A percentile compares a stretch with the other conserved stretches of the same genome.
These are phyloP conservation scores for Bos taurus DNA, from an alignment of 2,113 vertebrate species.

Conservation along the genomic window DNA sequence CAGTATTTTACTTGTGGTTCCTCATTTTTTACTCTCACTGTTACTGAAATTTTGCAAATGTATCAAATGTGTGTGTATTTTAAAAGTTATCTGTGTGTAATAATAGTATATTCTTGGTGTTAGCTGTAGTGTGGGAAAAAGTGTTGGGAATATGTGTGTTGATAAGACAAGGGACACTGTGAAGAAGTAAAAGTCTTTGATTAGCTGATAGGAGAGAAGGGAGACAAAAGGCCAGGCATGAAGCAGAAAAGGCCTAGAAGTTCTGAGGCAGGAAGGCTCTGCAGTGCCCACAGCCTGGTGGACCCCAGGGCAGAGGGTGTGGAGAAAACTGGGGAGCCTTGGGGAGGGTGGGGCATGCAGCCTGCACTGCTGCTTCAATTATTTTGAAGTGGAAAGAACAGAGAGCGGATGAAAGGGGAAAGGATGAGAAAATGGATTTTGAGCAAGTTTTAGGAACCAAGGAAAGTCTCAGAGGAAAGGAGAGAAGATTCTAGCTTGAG, in stretches of 20 bases:
- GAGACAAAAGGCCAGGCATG: background rate
- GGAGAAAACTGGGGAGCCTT: no score
- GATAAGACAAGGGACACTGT: background rate
- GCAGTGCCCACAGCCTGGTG: rapidly evolving
- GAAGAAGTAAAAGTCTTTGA: background rate
- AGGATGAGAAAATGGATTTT: background rate
- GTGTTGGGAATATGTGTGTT: background rate
- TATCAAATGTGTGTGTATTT: background rate
- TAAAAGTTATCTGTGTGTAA: background rate
- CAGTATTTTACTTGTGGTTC: background rate
- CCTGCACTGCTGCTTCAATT: background rate
- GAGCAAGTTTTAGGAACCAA: background rate
- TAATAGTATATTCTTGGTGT: background rate
- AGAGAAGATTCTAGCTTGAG: background rate
- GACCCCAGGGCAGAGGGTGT: rapidly evolving
- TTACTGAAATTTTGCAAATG: background rate
- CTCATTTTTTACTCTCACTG: background rate
- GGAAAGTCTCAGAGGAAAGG: background rate
- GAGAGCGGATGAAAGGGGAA: rapidly evolving
- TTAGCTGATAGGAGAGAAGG: background rate
- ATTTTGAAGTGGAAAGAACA: no score
- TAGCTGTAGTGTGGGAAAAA: background rate
- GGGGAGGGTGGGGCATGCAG: background rate
- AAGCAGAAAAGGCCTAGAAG: background rate
- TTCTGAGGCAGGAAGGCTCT: background rate